Percentiles rank a stretch among this genome's conserved stretches.
These are phyloP conservation scores for Agonum fuliginosum DNA, from an alignment of 2,888 invertebrate species.

Conservation along the genomic window DNA sequence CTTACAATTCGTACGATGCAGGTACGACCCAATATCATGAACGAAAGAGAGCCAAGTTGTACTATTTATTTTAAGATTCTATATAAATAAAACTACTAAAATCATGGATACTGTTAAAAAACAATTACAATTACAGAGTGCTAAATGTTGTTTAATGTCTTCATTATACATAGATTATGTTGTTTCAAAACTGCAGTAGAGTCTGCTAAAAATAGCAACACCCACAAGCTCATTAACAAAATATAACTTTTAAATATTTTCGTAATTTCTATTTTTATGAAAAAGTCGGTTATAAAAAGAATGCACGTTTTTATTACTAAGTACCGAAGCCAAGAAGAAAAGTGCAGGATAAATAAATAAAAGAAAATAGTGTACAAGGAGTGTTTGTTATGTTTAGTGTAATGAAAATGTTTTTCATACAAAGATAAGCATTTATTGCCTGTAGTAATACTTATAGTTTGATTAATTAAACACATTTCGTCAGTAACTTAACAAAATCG, in stretches of 20 bases:
- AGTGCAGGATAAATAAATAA: neutral
- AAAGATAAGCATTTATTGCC: constrained; percentile 52
- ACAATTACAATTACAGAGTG: constrained; percentile 6
- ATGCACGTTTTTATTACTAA: neutral
- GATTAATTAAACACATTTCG: constrained; percentile 38
- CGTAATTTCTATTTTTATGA: constrained; percentile 10
- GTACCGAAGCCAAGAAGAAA: neutral
- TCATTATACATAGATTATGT: neutral
- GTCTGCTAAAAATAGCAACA: constrained; percentile 13
- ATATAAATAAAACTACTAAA: constrained; percentile 46
- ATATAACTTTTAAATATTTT: constrained; percentile 27
- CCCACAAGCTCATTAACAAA: constrained; percentile 10
- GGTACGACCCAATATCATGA: constrained; percentile 18
- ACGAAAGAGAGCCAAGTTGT: constrained; percentile 34
- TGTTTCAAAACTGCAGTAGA: neutral
- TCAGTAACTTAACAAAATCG: constrained; percentile 41
- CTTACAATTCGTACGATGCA: neutral
- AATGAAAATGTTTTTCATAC: constrained; percentile 13
- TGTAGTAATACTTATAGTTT: constrained; percentile 45
- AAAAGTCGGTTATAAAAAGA: constrained; percentile 25
- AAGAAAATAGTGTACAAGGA: neutral
- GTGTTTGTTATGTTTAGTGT: neutral
- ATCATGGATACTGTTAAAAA: constrained; percentile 24
- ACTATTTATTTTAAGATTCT: constrained; percentile 23
- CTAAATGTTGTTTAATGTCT: neutral